phyloP scores from a whole-genome alignment of 2,888 invertebrate species.

The Synergus gifuensis region DNA sequence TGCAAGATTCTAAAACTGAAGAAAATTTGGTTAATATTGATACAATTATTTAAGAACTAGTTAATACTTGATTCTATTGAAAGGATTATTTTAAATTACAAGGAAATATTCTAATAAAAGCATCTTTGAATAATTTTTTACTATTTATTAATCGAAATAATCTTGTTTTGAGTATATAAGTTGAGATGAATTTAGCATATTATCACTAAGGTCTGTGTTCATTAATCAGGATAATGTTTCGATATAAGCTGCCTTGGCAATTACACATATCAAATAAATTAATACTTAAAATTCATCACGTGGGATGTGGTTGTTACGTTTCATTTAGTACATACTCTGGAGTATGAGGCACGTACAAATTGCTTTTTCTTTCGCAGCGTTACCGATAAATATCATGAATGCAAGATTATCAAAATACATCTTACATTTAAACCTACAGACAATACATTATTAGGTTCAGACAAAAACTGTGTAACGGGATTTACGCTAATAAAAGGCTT shows the following conservation, averaged over 20 bases:
- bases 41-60: not conserved
- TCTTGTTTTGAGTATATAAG: conserved; percentile 58
- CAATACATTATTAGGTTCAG: conserved; percentile 19
- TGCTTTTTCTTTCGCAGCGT: conserved; percentile 54
- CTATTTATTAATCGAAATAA: conserved; percentile 61
- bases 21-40: not conserved
- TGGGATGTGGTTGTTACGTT: conserved; percentile 52
- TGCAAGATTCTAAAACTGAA: conserved; percentile 14
- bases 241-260: conserved; percentile 67
- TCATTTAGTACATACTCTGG: conserved; percentile 60
- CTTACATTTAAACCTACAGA: conserved; percentile 45
- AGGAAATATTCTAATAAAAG: not conserved
- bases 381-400: conserved; percentile 60
- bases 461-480: conserved; percentile 22
- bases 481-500: conserved; percentile 30
- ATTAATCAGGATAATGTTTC: conserved; percentile 46
- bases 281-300: conserved; percentile 60
- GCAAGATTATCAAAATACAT: conserved; percentile 51
- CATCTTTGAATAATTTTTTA: not conserved
- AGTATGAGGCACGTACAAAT: conserved; percentile 66
- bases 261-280: conserved; percentile 66
- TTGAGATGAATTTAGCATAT: conserved; percentile 57
- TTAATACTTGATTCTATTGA: not conserved
- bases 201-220: conserved; percentile 59
- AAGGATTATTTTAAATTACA: not conserved